These are phyloP conservation scores for Iguana delicatissima DNA, from an alignment of 2,797 vertebrate species.

Conservation along the genomic window DNA sequence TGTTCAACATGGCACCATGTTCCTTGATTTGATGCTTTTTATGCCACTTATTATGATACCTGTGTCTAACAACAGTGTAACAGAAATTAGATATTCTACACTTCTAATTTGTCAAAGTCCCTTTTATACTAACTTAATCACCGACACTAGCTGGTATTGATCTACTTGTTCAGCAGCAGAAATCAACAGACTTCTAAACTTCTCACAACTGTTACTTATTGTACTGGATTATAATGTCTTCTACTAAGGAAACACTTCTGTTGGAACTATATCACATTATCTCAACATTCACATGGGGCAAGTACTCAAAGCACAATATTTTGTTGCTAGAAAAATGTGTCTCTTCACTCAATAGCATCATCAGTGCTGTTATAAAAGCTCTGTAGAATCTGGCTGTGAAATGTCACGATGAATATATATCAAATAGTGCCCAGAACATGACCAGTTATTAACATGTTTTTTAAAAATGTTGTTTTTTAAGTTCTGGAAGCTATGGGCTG, in stretches of 20 bases:
- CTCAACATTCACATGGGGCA: background rate
- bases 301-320: background rate
- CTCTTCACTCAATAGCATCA: background rate
- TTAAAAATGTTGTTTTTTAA: background rate
- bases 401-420: background rate
- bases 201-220: background rate
- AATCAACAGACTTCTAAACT: background rate
- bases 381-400: background rate
- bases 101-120: background rate
- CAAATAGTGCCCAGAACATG: background rate
- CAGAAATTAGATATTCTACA: constrained; percentile 29
- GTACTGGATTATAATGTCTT: background rate
- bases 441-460: background rate
- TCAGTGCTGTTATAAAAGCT: background rate
- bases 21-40: background rate
- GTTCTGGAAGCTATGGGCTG: background rate
- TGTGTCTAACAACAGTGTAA: background rate
- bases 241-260: background rate
- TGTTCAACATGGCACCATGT: too few species aligned
- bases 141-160: rapidly evolving
- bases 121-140: background rate
- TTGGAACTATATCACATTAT: background rate
- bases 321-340: background rate
- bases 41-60: background rate
- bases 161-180: background rate